These are phyloP conservation scores for Malurus elegans DNA, from an alignment of 2,113 vertebrate species.

Conservation along the genomic window DNA sequence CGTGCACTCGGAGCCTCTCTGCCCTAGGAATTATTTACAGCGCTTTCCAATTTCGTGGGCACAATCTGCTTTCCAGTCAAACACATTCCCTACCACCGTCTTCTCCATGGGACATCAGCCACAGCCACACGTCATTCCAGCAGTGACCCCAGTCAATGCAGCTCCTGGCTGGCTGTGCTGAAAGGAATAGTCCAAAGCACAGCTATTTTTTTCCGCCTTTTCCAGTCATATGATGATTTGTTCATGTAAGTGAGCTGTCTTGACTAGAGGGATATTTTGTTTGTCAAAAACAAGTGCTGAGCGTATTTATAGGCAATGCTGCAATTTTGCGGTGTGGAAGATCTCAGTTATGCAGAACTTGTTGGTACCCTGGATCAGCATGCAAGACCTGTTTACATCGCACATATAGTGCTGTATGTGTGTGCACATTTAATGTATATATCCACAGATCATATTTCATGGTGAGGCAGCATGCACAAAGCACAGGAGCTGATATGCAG, in stretches of 20 bases:
- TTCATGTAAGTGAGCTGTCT: background rate
- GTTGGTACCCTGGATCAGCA: background rate
- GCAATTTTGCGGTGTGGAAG: background rate
- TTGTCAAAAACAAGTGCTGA: conserved; percentile 2
- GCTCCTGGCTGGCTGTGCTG: background rate
- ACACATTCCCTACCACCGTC: background rate
- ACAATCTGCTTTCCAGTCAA: background rate
- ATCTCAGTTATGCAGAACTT: background rate
- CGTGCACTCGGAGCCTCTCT: fast-evolving
- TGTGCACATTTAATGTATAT: background rate
- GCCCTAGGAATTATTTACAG: background rate
- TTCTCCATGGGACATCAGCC: background rate
- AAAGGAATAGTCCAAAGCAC: background rate
- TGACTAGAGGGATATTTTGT: background rate
- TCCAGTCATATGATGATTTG: conserved; percentile 20
- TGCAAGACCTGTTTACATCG: background rate
- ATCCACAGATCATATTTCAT: background rate
- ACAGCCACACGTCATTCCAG: fast-evolving
- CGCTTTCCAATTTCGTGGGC: background rate
- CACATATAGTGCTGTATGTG: background rate
- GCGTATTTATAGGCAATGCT: background rate
- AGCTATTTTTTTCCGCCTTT: background rate
- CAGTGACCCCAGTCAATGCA: background rate
- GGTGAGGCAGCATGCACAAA: fast-evolving
- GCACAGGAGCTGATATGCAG: background rate